Base-by-base conservation (phyloP, 2,888 invertebrate species). In the Deilephila elpenor region DNA sequence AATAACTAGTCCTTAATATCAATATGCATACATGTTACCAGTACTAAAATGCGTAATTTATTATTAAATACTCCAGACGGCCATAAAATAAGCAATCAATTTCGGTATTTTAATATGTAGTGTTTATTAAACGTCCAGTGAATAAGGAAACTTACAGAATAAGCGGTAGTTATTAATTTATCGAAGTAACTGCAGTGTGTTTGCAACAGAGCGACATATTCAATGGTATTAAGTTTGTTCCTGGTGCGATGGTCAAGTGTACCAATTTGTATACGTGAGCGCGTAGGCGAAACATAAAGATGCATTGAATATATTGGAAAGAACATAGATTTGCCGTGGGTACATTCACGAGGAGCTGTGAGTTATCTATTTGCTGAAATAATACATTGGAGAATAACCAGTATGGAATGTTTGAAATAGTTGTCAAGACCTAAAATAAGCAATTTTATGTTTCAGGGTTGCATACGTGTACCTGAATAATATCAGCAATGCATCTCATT, bases 211-310 rank as follows among this genome's bases (percentile, higher is more conserved):
- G 61, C 81, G 82, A 82, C 76, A 75, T 80, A 83, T 82, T 81
- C 80, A 79, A 82, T 79, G 75, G 80, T 75, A 83, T 84, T 84
- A 82, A 83, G 79, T 83, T 79, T 78, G 78, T 82, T 79, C 78
- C 75, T 78, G 74, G 77, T 74, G 79, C 75, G 74, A 75, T 76
- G 83, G 80, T 82, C 84, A 83, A 85, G 83, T 82, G 83, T 79
- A 77, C 79, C 82, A 75, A 88, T 88, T 87, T 88, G 84, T 87
- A 86, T 81, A 77, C 73, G 74, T 70, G 78, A 78, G 74, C 76
- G 76, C 80, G 82, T 84, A 78, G 83, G 86, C 73, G 83, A 61
- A 59, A 32, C 74, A 73, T 74, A 76, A 77, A 78, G 75, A 76
- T 76, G 74, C 72, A 75, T 71, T 75, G 75, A 77, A 78, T 71